phyloP scores from a whole-genome alignment of 2,113 vertebrate genomes.

The Chloebia gouldiae region DNA sequence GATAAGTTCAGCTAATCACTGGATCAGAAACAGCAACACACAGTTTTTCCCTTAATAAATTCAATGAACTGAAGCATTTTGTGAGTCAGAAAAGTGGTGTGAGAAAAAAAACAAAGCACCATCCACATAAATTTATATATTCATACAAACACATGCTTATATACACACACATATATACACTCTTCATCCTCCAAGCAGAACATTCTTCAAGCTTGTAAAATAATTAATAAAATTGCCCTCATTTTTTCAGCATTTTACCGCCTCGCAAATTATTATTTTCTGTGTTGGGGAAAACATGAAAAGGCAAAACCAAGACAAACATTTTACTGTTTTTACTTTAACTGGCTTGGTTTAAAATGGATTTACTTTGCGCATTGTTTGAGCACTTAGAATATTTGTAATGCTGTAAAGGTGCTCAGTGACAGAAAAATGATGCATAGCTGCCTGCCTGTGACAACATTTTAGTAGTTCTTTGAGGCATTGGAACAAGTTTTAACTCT shows the following conservation, averaged over 20 bases:
- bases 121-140: no score
- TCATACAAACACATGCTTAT: neutral
- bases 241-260: constrained; percentile 25
- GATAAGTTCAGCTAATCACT: neutral
- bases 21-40: neutral
- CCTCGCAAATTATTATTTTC: neutral
- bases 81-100: neutral
- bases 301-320: neutral
- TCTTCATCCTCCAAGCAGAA: neutral
- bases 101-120: neutral
- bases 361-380: neutral
- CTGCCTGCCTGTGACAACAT: constrained; percentile 18
- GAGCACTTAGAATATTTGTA: constrained; percentile 27
- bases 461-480: constrained; percentile 9
- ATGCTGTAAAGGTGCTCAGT: constrained; percentile 22
- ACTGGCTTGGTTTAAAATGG: neutral
- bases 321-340: constrained; percentile 1
- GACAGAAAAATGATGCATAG: constrained; percentile 30
- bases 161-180: accelerated
- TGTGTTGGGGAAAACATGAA: neutral
- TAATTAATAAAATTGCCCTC: neutral
- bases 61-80: neutral
- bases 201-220: neutral
- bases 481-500: neutral
- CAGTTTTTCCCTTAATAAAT: constrained; percentile 12